Evolutionary conservation across 2,888 invertebrate species (phyloP).

Genomic region (Luffia ferchaultella): DNA sequence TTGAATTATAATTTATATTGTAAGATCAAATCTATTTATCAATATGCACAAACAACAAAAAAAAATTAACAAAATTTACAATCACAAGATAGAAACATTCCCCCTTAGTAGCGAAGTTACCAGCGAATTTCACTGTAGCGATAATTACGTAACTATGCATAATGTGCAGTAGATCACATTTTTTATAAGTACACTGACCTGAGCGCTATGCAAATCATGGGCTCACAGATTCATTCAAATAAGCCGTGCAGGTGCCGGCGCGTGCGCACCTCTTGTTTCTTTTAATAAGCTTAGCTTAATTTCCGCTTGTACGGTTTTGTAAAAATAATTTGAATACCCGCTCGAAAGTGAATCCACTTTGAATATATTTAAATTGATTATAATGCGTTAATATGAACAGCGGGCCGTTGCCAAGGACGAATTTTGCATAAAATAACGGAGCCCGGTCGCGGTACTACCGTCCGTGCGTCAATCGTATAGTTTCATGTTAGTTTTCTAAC

Average conservation of each 20-base stretch:
- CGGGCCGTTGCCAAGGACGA: slow-evolving; percentile 46
- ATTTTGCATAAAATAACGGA: slow-evolving; percentile 51
- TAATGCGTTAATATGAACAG: slow-evolving; percentile 28
- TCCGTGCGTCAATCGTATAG: too few relatives aligned
- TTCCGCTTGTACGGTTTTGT: slow-evolving; percentile 38
- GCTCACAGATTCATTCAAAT: slow-evolving; percentile 1
- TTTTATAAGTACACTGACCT: neutral
- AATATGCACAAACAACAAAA: too few relatives aligned
- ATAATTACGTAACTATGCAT: neutral
- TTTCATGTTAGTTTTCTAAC: too few relatives aligned
- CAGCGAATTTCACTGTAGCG: too few relatives aligned
- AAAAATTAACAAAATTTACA: too few relatives aligned
- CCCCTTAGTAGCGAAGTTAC: too few relatives aligned
- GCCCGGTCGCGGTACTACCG: slow-evolving; percentile 17
- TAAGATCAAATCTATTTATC: too few relatives aligned
- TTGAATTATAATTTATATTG: too few relatives aligned
- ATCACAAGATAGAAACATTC: too few relatives aligned
- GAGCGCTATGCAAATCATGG: slow-evolving; percentile 4
- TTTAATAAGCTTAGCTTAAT: slow-evolving; percentile 29
- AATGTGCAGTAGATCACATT: neutral
- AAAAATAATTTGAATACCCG: slow-evolving; percentile 38
- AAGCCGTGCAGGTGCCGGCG: slow-evolving; percentile 13
- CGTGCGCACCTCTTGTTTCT: slow-evolving; percentile 19
- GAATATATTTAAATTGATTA: slow-evolving; percentile 60
- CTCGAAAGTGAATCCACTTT: slow-evolving; percentile 39